Evolutionary conservation across 2,797 vertebrate species (phyloP).

Genomic region (Leuciscus waleckii): DNA sequence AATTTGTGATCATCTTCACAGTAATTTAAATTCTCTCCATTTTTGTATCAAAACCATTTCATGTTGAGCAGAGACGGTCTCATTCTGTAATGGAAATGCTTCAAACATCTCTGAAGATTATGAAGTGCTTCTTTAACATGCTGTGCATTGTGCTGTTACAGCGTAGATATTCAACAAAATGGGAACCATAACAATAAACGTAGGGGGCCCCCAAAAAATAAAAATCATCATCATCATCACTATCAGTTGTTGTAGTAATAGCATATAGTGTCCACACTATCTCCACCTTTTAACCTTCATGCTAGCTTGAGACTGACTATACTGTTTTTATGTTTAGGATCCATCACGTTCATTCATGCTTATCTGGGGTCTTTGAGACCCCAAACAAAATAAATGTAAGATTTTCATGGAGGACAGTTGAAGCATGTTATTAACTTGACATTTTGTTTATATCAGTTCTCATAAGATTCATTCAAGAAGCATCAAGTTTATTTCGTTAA

Average conservation of each 20-base stretch:
- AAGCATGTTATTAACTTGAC: slow-evolving; percentile 23
- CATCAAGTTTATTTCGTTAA: background rate
- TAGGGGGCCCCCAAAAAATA: background rate
- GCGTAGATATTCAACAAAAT: background rate
- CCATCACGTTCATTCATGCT: slow-evolving; percentile 10
- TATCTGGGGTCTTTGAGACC: background rate
- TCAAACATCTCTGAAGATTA: slow-evolving; percentile 1
- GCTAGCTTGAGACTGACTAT: background rate
- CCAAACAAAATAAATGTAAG: background rate
- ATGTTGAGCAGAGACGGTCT: background rate
- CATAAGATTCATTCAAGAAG: background rate
- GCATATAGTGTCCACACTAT: background rate
- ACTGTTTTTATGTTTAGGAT: background rate
- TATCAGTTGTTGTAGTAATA: background rate
- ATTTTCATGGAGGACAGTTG: slow-evolving; percentile 3
- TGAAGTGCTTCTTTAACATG: background rate
- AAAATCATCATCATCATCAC: background rate
- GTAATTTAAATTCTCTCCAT: slow-evolving; percentile 16
- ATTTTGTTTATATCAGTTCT: slow-evolving; percentile 13
- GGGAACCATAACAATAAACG: background rate
- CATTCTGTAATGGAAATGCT: slow-evolving; percentile 1
- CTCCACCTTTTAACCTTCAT: background rate
- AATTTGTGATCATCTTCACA: slow-evolving; percentile 29
- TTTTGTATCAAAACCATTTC: slow-evolving; percentile 3
- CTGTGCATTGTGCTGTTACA: background rate